Conservation (phyloP, 2,113 vertebrate species). For the Lophochroa leadbeateri region DNA sequence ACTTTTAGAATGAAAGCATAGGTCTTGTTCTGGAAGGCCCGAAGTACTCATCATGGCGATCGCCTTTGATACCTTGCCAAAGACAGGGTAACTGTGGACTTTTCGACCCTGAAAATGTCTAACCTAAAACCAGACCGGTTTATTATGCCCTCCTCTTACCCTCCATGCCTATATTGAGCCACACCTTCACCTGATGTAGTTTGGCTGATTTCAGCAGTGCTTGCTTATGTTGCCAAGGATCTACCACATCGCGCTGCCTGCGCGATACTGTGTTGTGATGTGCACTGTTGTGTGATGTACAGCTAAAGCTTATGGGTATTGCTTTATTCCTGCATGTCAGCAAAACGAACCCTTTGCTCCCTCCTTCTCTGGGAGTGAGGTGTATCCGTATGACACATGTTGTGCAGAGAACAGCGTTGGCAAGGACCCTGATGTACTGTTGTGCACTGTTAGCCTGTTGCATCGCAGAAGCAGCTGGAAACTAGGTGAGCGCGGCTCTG, state of each 20-base stretch:
- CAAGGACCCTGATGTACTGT: neutral
- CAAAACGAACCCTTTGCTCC: neutral
- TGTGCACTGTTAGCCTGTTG: neutral
- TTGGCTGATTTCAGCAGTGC: neutral
- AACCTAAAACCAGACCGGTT: neutral
- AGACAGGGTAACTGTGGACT: neutral
- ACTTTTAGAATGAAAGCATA: neutral
- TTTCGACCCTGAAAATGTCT: neutral
- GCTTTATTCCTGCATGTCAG: neutral
- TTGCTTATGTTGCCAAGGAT: neutral
- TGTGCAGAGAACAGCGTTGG: accelerated
- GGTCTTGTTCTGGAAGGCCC: neutral
- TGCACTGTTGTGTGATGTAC: neutral
- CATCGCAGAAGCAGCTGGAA: neutral
- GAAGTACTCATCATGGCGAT: neutral
- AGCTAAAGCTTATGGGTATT: neutral
- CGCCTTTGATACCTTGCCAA: neutral
- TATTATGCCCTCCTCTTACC: neutral
- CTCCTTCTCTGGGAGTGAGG: neutral
- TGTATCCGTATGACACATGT: too few species aligned
- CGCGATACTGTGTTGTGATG: accelerated
- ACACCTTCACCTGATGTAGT: neutral
- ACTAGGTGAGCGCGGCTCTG: neutral
- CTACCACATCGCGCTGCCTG: neutral
- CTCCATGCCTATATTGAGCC: accelerated